A percentile compares a stretch with the other conserved stretches of the same genome.
Evolutionary conservation across 64 coral and sea anemone genomes (phyloP).

Genomic region (Exaiptasia diaphana): DNA sequence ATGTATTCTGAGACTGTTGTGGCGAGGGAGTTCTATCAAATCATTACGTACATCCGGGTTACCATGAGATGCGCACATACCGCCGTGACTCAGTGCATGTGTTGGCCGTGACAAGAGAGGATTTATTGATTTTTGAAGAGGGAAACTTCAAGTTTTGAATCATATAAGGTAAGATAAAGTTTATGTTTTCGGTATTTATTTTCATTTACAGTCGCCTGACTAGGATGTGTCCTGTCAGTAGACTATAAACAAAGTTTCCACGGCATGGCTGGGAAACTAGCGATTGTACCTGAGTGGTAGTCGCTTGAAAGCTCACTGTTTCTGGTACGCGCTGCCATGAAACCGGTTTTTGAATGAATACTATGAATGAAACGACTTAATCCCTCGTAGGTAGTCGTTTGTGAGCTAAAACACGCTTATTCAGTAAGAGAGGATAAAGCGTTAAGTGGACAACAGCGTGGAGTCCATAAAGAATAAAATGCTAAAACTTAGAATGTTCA

Average conservation of each 20-base stretch:
- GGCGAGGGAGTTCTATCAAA: conserved; percentile 47
- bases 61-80: conserved; percentile 39
- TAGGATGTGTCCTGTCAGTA: neutral
- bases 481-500: too few species aligned
- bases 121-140: neutral
- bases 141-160: neutral
- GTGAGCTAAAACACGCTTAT: neutral
- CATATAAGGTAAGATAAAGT: neutral
- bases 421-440: neutral
- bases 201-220: neutral
- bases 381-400: conserved; percentile 5
- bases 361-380: neutral
- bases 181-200: neutral
- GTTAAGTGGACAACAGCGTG: too few species aligned
- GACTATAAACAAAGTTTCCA: neutral
- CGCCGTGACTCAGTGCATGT: conserved; percentile 23
- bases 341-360: neutral
- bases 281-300: neutral
- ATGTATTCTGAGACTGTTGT: conserved; percentile 51
- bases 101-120: neutral
- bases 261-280: neutral
- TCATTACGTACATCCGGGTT: conserved; percentile 25
- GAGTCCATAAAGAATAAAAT: too few species aligned
- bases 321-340: neutral
- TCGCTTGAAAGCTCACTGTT: neutral